Evolutionary conservation across 2,797 vertebrate genomes (phyloP), one percentile per base, ranked within the genome.

Genomic region (Karalla daura): DNA sequence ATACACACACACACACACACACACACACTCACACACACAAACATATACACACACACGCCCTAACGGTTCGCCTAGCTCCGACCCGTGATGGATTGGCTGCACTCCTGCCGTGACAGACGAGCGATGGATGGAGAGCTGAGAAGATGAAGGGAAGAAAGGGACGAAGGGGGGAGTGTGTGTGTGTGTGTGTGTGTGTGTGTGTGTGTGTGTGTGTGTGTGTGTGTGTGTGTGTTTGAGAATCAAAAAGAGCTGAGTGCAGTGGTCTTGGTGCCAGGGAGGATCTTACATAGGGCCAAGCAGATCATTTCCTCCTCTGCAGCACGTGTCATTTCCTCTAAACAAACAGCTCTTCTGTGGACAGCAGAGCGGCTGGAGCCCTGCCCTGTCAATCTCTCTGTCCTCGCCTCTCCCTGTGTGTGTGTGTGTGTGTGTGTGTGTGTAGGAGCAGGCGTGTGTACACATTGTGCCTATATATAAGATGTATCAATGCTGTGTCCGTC

Each of bases 1-100:
- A 78, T 74, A 54, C 33, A 27, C 21, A 64, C 47, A 53, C 44
- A 33, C 60, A 41, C 63, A 35, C 18, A 7, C 37, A 62, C 52
- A 53, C 25, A 28, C 64, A 52, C 46, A 46, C 65, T 35, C 53
- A 58, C 40, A 30, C 63, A 7, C 30, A 45, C 66, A 46, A 54
- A 60, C 20, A 20, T 70, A 67, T 24, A 13, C 80, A 35, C 70
- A 70, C 67, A 52, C 69, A 4, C 49, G 45, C 76, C 72, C 80
- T 47, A 24, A 83, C 68, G 40, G 70, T 71, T 86, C 70, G 88
- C 89, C 78, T 75, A 65, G 87, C 88, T 89, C 87, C 87, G 86
- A 93, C 88, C 90, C 72, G 72, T 94, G 92, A 94, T 93, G 91
- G 93, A 94, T 94, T 94, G 92, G 91, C 84, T 93, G 92, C 92